Percentiles rank a stretch among this genome's conserved stretches.
Conservation (phyloP, 2,888 invertebrate species). For the Callimorpha dominula region DNA sequence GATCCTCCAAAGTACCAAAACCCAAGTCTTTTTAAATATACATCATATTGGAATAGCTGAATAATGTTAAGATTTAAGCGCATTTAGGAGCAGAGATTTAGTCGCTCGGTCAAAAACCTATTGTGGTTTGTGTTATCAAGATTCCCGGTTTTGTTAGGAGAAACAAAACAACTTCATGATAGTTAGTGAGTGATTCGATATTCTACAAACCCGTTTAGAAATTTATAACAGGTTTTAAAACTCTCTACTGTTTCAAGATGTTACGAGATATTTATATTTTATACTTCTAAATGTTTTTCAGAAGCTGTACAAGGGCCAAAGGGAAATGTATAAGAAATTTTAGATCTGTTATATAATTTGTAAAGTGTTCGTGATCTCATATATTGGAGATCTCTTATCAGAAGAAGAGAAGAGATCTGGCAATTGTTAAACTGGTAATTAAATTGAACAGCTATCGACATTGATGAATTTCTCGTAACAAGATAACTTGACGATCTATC, state of each 20-base stretch:
- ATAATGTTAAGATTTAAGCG: not conserved
- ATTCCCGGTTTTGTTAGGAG: not conserved
- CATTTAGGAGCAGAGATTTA: not conserved
- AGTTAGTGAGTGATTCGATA: not conserved
- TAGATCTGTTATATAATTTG: too few species aligned
- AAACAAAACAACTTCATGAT: not conserved
- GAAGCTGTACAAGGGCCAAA: not conserved
- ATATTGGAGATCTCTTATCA: too few species aligned
- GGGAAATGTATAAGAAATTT: too few species aligned
- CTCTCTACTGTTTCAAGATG: conserved; percentile 20
- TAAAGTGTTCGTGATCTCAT: too few species aligned
- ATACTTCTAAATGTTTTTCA: not conserved
- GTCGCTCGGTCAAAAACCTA: not conserved
- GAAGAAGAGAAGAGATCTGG: too few species aligned
- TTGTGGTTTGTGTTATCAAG: not conserved
- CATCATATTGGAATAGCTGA: not conserved
- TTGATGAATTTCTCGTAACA: not conserved
- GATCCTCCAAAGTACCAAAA: too few species aligned
- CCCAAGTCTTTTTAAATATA: not conserved
- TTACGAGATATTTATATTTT: not conserved
- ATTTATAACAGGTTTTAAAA: conserved; percentile 29
- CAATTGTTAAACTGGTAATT: too few species aligned
- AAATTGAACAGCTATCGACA: not conserved
- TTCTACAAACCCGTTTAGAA: conserved; percentile 15
- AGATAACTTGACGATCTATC: not conserved